These are phyloP conservation scores for Octonoba sinensis DNA, from an alignment of 2,888 invertebrate species.

Conservation along the genomic window DNA sequence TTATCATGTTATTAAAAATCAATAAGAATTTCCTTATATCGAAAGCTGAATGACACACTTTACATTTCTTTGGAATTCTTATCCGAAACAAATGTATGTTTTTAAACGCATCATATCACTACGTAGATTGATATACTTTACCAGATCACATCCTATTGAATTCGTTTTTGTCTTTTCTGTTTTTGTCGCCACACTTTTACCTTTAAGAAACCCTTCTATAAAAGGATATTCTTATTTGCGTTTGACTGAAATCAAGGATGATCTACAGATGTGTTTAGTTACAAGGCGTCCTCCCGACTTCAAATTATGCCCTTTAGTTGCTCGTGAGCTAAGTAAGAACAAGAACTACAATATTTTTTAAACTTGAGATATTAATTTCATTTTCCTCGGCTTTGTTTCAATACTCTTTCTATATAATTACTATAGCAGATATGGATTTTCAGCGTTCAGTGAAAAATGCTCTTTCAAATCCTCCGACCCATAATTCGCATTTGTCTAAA, in stretches of 20 bases:
- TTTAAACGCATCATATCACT: no score
- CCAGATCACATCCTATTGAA: slow-evolving; percentile 30
- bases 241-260: slow-evolving; percentile 51
- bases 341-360: background rate
- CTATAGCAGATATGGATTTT: no score
- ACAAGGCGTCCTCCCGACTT: slow-evolving; percentile 50
- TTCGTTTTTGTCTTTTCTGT: slow-evolving; percentile 20
- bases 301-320: slow-evolving; percentile 45
- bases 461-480: no score
- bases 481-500: no score
- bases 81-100: no score
- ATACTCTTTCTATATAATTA: no score
- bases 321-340: slow-evolving; percentile 27
- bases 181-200: slow-evolving; percentile 28
- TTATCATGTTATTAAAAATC: no score
- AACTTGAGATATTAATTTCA: background rate
- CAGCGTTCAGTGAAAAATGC: no score
- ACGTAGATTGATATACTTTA: slow-evolving; percentile 14
- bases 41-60: no score
- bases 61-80: no score
- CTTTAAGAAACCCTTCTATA: slow-evolving; percentile 38
- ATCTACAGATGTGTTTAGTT: slow-evolving; percentile 55
- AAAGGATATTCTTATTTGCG: slow-evolving; percentile 53
- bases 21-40: no score
- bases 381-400: background rate